These are phyloP conservation scores for Sakesphorus luctuosus DNA, from an alignment of 2,113 vertebrate genomes.

Conservation along the genomic window DNA sequence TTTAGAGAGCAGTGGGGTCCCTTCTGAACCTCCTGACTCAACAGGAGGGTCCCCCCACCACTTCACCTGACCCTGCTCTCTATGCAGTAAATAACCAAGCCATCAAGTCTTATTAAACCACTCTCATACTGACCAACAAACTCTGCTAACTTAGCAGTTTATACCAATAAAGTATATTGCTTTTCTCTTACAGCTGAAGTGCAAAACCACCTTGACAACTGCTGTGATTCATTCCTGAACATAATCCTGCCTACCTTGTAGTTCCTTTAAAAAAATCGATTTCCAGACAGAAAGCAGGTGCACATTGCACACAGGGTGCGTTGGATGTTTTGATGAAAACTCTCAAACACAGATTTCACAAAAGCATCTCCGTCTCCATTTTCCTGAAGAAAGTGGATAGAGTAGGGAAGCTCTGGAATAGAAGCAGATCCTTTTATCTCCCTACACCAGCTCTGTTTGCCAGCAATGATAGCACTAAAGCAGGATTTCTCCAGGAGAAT, in stretches of 20 bases:
- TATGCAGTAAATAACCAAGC: not conserved
- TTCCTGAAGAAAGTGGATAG: not conserved
- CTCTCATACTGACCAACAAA: not conserved
- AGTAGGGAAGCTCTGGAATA: not conserved
- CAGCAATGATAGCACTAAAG: not conserved
- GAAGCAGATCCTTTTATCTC: slow-evolving; percentile 14
- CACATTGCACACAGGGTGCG: not conserved
- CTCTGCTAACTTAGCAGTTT: not conserved
- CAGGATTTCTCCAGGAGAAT: not conserved
- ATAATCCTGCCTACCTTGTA: not conserved
- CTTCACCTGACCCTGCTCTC: not conserved
- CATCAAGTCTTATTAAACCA: not conserved
- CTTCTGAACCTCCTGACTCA: not conserved
- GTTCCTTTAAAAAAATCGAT: not conserved
- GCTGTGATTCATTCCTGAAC: not conserved
- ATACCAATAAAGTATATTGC: not conserved
- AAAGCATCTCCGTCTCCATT: not conserved
- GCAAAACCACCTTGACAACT: not conserved
- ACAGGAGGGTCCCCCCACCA: accelerated
- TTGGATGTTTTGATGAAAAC: not conserved
- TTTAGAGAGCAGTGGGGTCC: not conserved
- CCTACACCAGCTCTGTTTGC: not conserved
- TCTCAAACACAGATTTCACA: not conserved
- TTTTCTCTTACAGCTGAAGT: not conserved
- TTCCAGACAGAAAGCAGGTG: not conserved